These are phyloP conservation scores for Caranx melampygus DNA, from an alignment of 2,113 vertebrate species.

Conservation along the genomic window DNA sequence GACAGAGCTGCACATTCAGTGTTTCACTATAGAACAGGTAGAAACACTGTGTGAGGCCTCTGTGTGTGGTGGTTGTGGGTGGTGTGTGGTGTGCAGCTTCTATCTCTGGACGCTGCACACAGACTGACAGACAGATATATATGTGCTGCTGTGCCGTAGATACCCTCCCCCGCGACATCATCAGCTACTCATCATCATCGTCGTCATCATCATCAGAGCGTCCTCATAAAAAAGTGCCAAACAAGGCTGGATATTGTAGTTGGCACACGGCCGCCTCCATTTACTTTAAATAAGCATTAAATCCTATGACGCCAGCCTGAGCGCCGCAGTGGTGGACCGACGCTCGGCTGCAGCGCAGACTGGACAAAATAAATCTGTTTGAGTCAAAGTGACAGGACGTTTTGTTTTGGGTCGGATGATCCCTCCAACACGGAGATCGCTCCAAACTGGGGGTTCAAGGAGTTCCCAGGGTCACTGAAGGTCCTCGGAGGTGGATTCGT, in stretches of 20 bases:
- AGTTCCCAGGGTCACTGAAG: background rate
- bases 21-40: no score
- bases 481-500: background rate
- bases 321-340: constrained; percentile 1
- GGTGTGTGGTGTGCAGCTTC: background rate
- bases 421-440: background rate
- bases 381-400: background rate
- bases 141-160: constrained; percentile 32
- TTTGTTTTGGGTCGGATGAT: background rate
- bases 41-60: no score
- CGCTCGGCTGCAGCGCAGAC: background rate
- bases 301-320: constrained; percentile 72
- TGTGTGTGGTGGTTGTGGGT: no score
- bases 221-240: constrained; percentile 70
- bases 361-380: constrained; percentile 33
- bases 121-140: constrained; percentile 42
- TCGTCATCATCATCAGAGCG: constrained; percentile 55
- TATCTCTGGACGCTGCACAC: constrained; percentile 26
- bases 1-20: no score
- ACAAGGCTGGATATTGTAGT: constrained; percentile 71
- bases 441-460: background rate
- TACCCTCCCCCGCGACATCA: constrained; percentile 56
- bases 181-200: background rate
- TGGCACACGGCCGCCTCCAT: constrained; percentile 59
- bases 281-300: constrained; percentile 81